These are phyloP conservation scores for Graptemys geographica DNA, from an alignment of 2,797 vertebrate species.

Conservation along the genomic window DNA sequence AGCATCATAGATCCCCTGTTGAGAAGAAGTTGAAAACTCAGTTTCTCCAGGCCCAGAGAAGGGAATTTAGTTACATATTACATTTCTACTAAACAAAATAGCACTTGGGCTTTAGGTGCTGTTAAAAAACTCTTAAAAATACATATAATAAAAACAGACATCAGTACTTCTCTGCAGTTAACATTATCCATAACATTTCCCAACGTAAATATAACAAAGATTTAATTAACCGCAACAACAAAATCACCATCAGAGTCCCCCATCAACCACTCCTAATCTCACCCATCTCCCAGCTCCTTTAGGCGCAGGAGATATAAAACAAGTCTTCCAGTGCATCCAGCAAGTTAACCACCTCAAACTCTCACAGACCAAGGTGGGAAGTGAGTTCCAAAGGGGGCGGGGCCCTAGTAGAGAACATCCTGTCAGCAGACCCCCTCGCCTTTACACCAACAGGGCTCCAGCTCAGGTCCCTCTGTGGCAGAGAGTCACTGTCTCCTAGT, in stretches of 20 bases:
- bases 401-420: background rate
- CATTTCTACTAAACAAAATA: background rate
- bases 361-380: too few relatives aligned
- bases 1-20: background rate
- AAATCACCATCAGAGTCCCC: background rate
- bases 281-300: background rate
- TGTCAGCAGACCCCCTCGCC: background rate
- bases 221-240: background rate
- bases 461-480: background rate
- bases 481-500: background rate
- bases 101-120: too few relatives aligned
- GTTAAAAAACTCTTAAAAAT: too few relatives aligned
- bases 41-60: background rate
- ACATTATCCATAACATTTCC: too few relatives aligned
- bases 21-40: background rate
- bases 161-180: too few relatives aligned
- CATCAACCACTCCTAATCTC: background rate
- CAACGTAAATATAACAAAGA: too few relatives aligned
- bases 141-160: background rate
- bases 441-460: rapidly evolving
- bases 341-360: background rate
- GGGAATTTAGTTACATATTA: background rate
- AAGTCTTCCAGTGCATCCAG: background rate
- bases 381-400: background rate
- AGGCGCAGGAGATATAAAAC: background rate